Base-by-base conservation (phyloP, 92 coral and sea anemone species). In the Porites cylindrica region DNA sequence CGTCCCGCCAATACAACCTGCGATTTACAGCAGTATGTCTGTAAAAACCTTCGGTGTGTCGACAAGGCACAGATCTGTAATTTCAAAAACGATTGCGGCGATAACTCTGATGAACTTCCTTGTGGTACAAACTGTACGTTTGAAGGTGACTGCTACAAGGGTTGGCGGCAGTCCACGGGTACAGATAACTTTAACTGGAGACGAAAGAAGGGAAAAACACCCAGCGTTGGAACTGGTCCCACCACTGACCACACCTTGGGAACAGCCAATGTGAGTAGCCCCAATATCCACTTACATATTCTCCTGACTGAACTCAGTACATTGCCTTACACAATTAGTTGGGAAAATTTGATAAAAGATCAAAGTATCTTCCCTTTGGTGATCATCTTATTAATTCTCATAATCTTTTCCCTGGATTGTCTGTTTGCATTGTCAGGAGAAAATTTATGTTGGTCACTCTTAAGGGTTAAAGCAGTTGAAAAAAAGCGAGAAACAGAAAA, bases 21-120 rank as follows among this genome's bases (percentile, higher is more conserved):
- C 56, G 88, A 91, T 53, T 74, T 95, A 2, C 88, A 96, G 53
- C 98, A 97, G 76, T 90, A 88, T 82, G 96, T 92, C 21, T 97
- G 99, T 70, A 91, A 95, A 67, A 97, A 97, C 82, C 89, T 90
- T 9, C 92, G 93, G 26, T 97, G 99, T 65, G 98, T 97, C 6
- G 98, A 97, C 87, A 94, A 94, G 66, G 99, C 93, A 8, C 99
- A 93, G 81, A 92, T 97, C 21, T 97, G 99, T 85, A 94, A 97
- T 94, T 97, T 97, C 89, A 92, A 89, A 80, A 84, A 97, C 66
- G 93, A 93, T 79, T 97, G 99, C 62, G 99, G 98, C 32, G 99
- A 97, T 66, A 95, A 97, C 75, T 93, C 97, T 8, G 99, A 97
- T 58, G 99, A 97, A 83, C 86, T 97, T 43, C 97, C 99, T 24